Evolutionary conservation across 2,113 vertebrate species (phyloP), one percentile per base, ranked within the genome.

Genomic region (Sinocyclocheilus maitianheensis): DNA sequence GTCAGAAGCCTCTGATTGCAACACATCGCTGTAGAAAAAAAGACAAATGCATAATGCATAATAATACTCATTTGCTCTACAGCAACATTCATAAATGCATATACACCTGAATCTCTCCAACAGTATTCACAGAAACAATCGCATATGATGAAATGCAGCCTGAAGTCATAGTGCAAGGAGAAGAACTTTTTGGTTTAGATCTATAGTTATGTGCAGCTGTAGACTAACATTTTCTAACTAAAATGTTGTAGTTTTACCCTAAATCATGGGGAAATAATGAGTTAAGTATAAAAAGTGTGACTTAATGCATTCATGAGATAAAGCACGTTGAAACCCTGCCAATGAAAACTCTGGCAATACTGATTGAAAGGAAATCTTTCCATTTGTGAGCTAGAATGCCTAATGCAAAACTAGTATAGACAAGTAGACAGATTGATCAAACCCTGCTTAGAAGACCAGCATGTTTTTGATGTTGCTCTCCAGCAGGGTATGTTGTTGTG

Each of bases 11-110:
- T 76, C 22, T 3, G 6, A 76, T 48, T 76, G 72, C 72, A 76
- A 77, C 60, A 67, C 14, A 26, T 2, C 22, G 13, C 48, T 11
- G 46, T 4, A 81, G 43, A 48, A 63, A 81, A 30, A 43, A 18
- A 48, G 40, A 43, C 46, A 9, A 82, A 82, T 82, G 43, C 63
- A 65, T 81, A 67, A 48, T 76, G 76, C 76, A 77, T 55, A 22
- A 37, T 34, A 82, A 40, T 12, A 67, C 9, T 34, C 62, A 5
- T 81, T 48, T 30, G n/a, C 43, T 81, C 43, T 24, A 43, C 69
- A 72, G 65, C 26, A 71, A 30, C 24, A 82, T 83, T 83, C 6
- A 74, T 74, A 1, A 40, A 55, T n/a, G 46, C 65, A 84, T 12
- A 24, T 24, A 30, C 14, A 22, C 13, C 62, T 69, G 24, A 69